Evolutionary conservation across 2,113 vertebrate species (phyloP).

Genomic region (Trichomycterus rosablanca): DNA sequence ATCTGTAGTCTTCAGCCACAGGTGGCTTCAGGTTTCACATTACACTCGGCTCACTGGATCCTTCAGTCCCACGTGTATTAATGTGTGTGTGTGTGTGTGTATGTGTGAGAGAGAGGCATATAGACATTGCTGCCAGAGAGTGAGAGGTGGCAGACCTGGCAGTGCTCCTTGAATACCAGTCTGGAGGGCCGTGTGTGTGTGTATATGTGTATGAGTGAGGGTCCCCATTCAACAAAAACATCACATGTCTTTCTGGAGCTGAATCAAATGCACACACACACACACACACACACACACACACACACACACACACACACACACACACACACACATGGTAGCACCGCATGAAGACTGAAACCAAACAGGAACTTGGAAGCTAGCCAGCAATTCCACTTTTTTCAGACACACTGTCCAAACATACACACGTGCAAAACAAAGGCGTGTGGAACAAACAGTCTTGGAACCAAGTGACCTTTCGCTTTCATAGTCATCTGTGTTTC

Average conservation of each 20-base stretch:
- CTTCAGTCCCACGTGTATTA: neutral
- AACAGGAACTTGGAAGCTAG: constrained; percentile 24
- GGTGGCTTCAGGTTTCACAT: constrained; percentile 27
- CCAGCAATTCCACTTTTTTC: constrained; percentile 28
- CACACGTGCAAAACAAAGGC: constrained; percentile 9
- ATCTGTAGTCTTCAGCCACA: constrained; percentile 27
- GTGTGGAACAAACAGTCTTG: constrained; percentile 13
- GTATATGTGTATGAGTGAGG: too few species aligned
- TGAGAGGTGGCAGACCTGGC: constrained; percentile 35
- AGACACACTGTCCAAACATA: constrained; percentile 10
- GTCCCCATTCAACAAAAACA: constrained; percentile 32
- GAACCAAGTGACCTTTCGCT: constrained; percentile 39
- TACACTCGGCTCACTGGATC: constrained; percentile 32
- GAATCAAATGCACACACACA: constrained; percentile 44
- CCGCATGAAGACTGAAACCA: constrained; percentile 36
- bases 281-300: constrained; percentile 29
- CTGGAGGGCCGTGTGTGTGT: too few species aligned
- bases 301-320: constrained; percentile 29
- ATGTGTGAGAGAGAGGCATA: constrained; percentile 4
- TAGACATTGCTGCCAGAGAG: constrained; percentile 25
- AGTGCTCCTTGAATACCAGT: constrained; percentile 26
- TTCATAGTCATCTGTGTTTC: constrained; percentile 45
- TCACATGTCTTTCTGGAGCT: constrained; percentile 33
- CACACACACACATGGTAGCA: constrained; percentile 15
- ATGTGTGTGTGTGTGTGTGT: neutral